Evolutionary conservation across 2,797 vertebrate species (phyloP).

Genomic region (Zalophus californianus): DNA sequence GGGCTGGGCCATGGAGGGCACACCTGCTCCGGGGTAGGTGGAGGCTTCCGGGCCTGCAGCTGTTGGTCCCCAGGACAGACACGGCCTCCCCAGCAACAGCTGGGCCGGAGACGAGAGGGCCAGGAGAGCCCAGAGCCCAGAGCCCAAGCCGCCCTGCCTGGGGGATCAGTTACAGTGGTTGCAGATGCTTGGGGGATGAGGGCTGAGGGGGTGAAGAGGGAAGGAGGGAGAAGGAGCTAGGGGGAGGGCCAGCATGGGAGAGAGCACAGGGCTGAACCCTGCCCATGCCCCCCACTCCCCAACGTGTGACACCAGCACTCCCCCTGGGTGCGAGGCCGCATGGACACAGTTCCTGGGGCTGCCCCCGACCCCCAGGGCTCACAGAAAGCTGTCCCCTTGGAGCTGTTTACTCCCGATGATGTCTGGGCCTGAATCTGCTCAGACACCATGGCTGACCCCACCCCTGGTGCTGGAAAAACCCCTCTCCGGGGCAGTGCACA

Average conservation of each 20-base stretch:
- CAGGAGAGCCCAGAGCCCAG: conserved; percentile 1
- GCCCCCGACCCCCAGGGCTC: not conserved
- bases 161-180: conserved; percentile 61
- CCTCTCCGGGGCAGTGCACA: not conserved
- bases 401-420: not conserved
- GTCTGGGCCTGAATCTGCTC: not conserved
- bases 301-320: not conserved
- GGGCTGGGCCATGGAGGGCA: not conserved
- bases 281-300: not conserved
- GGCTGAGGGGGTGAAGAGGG: not conserved
- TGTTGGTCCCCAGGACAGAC: conserved; percentile 67
- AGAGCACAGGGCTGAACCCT: not conserved
- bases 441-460: not conserved
- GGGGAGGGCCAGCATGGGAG: too few relatives aligned
- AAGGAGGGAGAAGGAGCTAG: not conserved
- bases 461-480: not conserved
- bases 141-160: not conserved
- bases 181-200: conserved; percentile 3
- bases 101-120: conserved; percentile 75
- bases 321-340: not conserved
- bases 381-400: not conserved
- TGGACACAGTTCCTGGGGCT: not conserved
- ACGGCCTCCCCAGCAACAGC: conserved; percentile 71
- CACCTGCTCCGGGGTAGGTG: conserved; percentile 67
- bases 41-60: conserved; percentile 78